Base-by-base conservation (phyloP, 2,888 invertebrate species). In the Asteroscopus sphinx region DNA sequence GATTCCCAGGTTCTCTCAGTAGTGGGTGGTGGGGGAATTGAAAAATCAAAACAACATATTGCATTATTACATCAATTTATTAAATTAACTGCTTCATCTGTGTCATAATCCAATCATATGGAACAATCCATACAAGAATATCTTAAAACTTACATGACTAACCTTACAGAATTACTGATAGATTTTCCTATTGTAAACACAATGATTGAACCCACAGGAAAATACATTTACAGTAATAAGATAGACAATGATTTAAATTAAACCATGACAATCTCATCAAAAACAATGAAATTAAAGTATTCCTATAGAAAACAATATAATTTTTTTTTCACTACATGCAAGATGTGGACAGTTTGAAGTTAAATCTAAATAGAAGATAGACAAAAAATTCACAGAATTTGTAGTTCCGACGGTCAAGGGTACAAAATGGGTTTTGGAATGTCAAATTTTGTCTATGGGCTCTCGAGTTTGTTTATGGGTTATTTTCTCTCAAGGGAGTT, bases 61-160 rank as follows among this genome's bases (percentile, higher is more conserved):
- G 28, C 44, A 64, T 73, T 73, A 73, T 75, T 83, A 83, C 82
- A 84, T 86, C 76, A 82, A 85, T 88, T 85, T 87, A 83, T 84
- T 82, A 78, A 80, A 83, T 83, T 85, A 82, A 73, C 76, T 75
- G 72, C 82, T 87, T 86, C 76, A 71, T 81, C 75, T 80, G 71
- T 68, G 78, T 85, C 81, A 83, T 81, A 82, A 78, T 79, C 80
- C 80, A 84, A 65, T 57, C 39, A 73, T 85, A 86, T 82, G 85
- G 83, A 82, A 68, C 68, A 76, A 52, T 79, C 83, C 86, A 85
- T 83, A 85, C 64, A 69, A 64, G 73, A 76, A 80, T 76, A 79
- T 76, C 77, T 82, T 84, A 76, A 75, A 80, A 78, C 86, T 86
- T 86, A 80, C 64, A 64, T 77, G 78, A 79, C 83, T 86, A 80